phyloP scores from a whole-genome alignment of 2,113 vertebrate species.

The Catharus minimus region DNA sequence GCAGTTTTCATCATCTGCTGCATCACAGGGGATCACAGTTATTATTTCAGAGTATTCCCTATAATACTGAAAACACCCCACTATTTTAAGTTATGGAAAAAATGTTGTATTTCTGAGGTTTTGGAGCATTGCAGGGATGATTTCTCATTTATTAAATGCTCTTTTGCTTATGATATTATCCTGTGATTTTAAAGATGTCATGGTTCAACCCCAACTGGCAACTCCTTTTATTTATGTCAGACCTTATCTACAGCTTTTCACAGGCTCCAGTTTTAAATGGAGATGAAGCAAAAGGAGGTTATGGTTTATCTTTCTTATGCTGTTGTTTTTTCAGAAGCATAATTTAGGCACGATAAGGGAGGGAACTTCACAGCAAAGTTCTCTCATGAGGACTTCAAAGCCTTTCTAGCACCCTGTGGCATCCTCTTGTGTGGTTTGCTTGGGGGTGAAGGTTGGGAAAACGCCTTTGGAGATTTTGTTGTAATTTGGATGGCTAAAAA shows the following conservation, averaged over 20 bases:
- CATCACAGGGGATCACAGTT: background rate
- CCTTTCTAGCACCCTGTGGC: background rate
- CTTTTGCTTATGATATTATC: background rate
- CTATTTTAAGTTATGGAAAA: background rate
- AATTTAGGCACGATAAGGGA: constrained; percentile 5
- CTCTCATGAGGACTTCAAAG: constrained; percentile 6
- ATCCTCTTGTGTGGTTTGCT: background rate
- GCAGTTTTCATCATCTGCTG: background rate
- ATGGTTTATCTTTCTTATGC: background rate
- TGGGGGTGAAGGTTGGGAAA: background rate
- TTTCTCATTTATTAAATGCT: background rate
- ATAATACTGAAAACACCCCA: background rate
- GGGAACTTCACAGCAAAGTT: background rate
- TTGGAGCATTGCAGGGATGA: background rate
- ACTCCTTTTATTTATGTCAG: background rate
- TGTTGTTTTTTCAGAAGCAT: background rate
- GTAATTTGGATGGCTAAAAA: background rate
- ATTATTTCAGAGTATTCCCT: background rate
- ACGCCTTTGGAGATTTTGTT: background rate
- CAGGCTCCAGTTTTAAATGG: background rate
- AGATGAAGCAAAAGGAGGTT: background rate
- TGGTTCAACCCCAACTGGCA: background rate
- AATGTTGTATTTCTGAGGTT: background rate
- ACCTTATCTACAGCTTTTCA: background rate
- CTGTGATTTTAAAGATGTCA: background rate